A percentile compares a stretch with the other conserved stretches of the same genome.
These are phyloP conservation scores for Andrena marginata DNA, from an alignment of 2,888 invertebrate genomes.

Conservation along the genomic window DNA sequence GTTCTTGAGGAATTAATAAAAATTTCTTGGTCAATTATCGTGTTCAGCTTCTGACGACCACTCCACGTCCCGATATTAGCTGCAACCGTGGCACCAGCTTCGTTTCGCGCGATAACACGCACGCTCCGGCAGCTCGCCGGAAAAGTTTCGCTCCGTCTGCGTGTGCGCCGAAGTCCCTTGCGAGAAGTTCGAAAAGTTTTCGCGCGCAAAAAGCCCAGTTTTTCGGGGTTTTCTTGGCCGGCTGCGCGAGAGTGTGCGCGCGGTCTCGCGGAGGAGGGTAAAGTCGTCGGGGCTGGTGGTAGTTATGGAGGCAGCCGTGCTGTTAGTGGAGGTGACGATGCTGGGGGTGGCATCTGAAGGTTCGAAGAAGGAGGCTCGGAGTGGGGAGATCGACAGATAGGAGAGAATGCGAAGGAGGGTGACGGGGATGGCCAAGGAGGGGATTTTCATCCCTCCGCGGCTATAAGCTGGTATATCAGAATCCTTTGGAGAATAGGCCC, in stretches of 20 bases:
- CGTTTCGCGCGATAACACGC: slow-evolving; percentile 32
- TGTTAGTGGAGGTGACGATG: slow-evolving; percentile 64
- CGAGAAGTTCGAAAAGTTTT: slow-evolving; percentile 77
- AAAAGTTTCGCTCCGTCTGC: slow-evolving; percentile 55
- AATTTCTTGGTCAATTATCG: neutral
- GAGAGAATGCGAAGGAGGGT: slow-evolving; percentile 57
- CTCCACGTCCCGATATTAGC: neutral
- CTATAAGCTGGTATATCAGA: slow-evolving; percentile 58
- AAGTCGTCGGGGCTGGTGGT: slow-evolving; percentile 62
- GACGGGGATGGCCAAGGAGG: slow-evolving; percentile 37
- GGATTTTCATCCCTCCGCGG: slow-evolving; percentile 48
- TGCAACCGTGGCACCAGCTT: slow-evolving; percentile 22
- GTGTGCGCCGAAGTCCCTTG: slow-evolving; percentile 44
- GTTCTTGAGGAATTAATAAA: no score
- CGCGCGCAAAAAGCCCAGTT: slow-evolving; percentile 78
- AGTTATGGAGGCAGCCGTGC: slow-evolving; percentile 58
- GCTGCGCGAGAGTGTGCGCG: slow-evolving; percentile 68
- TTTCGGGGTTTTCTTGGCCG: slow-evolving; percentile 75
- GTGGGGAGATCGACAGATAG: slow-evolving; percentile 67
- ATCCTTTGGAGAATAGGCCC: slow-evolving; percentile 48
- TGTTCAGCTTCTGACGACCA: neutral
- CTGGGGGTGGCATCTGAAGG: slow-evolving; percentile 72
- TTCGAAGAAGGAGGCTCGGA: slow-evolving; percentile 64
- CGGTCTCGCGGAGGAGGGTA: slow-evolving; percentile 57
- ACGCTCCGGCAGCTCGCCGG: slow-evolving; percentile 26